These are phyloP conservation scores for Rhabdornis inornatus DNA, from an alignment of 2,113 vertebrate genomes.

Conservation along the genomic window DNA sequence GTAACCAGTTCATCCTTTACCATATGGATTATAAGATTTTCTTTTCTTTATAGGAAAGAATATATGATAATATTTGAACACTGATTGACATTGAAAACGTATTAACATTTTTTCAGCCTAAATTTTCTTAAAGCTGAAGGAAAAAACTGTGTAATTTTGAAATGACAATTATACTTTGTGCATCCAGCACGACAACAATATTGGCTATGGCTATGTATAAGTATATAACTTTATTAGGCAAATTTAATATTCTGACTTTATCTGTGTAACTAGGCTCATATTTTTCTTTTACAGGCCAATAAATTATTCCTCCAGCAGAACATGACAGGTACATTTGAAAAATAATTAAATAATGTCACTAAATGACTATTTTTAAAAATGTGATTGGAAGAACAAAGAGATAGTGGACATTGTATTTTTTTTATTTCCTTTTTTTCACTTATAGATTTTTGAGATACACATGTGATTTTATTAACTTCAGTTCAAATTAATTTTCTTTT, in stretches of 20 bases:
- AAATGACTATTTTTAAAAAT: neutral
- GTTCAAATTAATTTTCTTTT: constrained; percentile 9
- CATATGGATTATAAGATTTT: neutral
- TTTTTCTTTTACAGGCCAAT: neutral
- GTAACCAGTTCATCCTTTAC: neutral
- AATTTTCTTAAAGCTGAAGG: neutral
- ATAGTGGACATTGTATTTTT: neutral
- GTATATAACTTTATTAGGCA: neutral
- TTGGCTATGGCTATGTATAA: neutral
- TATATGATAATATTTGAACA: neutral
- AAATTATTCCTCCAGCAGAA: neutral
- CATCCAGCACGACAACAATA: neutral
- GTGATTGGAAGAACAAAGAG: neutral
- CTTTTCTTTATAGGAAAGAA: neutral
- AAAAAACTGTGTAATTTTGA: neutral
- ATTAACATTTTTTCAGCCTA: neutral
- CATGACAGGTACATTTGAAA: neutral
- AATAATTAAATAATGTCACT: neutral
- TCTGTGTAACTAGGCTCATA: neutral
- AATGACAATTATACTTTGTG: neutral
- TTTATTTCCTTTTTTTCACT: neutral
- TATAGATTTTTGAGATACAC: neutral
- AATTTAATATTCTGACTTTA: neutral
- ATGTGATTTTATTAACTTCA: neutral
- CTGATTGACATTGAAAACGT: neutral